Percentiles rank a stretch among this genome's conserved stretches.
phyloP scores from a whole-genome alignment of 2,113 vertebrate genomes.

The Tyto alba region DNA sequence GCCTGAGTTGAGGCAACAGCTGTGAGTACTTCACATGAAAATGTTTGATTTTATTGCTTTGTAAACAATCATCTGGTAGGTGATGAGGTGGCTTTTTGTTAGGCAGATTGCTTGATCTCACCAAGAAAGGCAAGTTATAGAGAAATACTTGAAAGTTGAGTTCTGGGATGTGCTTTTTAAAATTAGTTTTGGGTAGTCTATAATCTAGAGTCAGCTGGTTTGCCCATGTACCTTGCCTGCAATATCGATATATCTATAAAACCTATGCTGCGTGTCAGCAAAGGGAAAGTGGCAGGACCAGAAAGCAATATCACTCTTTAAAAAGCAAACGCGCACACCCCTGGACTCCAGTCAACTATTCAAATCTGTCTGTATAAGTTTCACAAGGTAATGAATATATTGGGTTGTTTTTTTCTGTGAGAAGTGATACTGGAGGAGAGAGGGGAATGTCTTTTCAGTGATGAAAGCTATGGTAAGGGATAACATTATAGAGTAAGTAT shows the following conservation, averaged over 20 bases:
- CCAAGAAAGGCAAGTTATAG: background rate
- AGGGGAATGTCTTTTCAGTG: background rate
- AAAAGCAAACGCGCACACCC: background rate
- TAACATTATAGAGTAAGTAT: background rate
- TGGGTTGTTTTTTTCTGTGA: background rate
- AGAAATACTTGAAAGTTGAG: background rate
- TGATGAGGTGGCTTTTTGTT: background rate
- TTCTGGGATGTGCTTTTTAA: background rate
- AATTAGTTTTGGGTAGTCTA: background rate
- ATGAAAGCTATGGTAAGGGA: background rate
- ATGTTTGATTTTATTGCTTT: background rate
- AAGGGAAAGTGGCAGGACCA: background rate
- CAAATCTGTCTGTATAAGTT: background rate
- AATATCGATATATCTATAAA: background rate
- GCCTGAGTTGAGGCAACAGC: conserved; percentile 80
- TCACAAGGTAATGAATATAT: background rate
- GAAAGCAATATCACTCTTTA: background rate
- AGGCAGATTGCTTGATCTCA: background rate
- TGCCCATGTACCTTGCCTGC: rapidly evolving
- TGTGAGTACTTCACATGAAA: conserved; percentile 81
- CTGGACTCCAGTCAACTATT: background rate
- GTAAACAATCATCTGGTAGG: background rate
- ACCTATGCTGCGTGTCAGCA: background rate
- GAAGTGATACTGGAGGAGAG: background rate
- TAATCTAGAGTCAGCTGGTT: background rate